Base-by-base conservation (phyloP, 2,888 invertebrate species). In the Ecdyonurus torrentis region DNA sequence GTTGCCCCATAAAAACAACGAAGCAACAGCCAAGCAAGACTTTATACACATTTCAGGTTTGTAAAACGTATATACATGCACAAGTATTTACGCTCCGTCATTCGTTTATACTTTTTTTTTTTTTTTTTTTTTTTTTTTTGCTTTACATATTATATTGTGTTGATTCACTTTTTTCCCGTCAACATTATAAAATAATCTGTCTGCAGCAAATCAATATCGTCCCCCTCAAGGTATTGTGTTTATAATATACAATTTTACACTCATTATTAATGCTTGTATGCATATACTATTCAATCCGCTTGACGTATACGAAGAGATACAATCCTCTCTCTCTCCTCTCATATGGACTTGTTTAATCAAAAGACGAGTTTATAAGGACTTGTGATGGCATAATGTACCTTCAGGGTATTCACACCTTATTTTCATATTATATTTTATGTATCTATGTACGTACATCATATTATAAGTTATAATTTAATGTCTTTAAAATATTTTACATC, bases 1-100 rank as follows among this genome's bases (percentile, higher is more conserved):
- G 55, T 55, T 55, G 55, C 55, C 55, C 22, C 55, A 22, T 55
- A 55, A 55, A 55, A 55, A 37, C 37, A 37, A 37, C 37, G 37
- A 37, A 37, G 7, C 37, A 37, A 37, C 37, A 37, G 37, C 37
- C 37, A 5, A 37, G 37, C 37, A 37, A 37, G 37, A 37, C 37
- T 37, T 37, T 37, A 37, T 37, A 37, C 15, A 37, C 37, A 37
- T 15, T 37, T 37, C 37, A 37, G 15, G 37, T 37, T 37, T 37
- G 37, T 37, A 37, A 37, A n/a, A n/a, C n/a, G n/a, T n/a, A n/a
- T n/a, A n/a, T 15, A 37, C 15, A 37, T 15, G 37, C 5, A 37
- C 37, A 37, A 37, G 37, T 10, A 37, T 5, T n/a, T n/a, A n/a
- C n/a, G n/a, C n/a, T n/a, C n/a, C n/a, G n/a, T n/a, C n/a, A n/a